Percentiles rank a stretch among this genome's conserved stretches.
Evolutionary conservation across 2,113 vertebrate species (phyloP).

Genomic region (Gulo gulo): DNA sequence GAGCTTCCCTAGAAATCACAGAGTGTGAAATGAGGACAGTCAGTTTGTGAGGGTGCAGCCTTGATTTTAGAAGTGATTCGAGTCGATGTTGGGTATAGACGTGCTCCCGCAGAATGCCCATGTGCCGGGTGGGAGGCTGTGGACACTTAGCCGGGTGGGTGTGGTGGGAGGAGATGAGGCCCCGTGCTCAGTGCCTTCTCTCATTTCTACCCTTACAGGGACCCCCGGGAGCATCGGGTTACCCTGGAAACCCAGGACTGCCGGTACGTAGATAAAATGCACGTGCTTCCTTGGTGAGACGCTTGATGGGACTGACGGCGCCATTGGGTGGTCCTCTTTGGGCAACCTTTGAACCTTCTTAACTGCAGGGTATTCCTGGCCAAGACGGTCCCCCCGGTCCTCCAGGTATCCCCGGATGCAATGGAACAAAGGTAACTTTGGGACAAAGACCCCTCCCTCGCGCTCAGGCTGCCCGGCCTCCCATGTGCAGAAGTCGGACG

Average conservation of each 20-base stretch:
- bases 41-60: neutral
- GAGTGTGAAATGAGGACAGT: neutral
- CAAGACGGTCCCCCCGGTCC: slow-evolving; percentile 93
- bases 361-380: slow-evolving; percentile 93
- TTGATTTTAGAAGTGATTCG: neutral
- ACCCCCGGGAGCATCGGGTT: slow-evolving; percentile 90
- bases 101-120: neutral
- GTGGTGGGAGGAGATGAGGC: neutral
- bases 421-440: slow-evolving; percentile 94
- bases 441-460: accelerated
- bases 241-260: slow-evolving; percentile 95
- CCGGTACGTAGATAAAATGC: slow-evolving; percentile 87
- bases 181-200: accelerated
- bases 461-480: neutral
- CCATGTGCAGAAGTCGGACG: accelerated
- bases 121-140: neutral
- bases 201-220: slow-evolving; percentile 85
- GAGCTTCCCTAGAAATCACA: neutral
- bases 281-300: neutral
- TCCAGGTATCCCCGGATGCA: slow-evolving; percentile 96
- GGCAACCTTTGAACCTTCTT: slow-evolving; percentile 1
- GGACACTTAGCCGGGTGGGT: neutral
- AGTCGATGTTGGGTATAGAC: neutral
- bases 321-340: neutral
- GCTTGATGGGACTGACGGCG: neutral